A percentile compares a stretch with the other conserved stretches of the same genome.
phyloP scores from a whole-genome alignment of 2,888 invertebrate species.

The Amiota communis region DNA sequence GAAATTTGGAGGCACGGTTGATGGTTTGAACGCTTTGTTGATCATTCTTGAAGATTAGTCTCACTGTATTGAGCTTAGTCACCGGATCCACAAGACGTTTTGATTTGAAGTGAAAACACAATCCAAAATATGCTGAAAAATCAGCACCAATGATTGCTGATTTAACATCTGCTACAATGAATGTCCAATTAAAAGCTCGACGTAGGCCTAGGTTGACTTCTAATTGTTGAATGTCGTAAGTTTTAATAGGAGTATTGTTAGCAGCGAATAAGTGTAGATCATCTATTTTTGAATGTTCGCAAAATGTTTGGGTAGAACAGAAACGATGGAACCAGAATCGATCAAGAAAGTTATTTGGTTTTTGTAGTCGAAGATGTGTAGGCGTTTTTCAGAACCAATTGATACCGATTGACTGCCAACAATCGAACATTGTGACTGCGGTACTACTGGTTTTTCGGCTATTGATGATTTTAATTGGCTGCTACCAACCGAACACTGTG shows the following conservation, averaged over 20 bases:
- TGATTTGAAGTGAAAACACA: no score
- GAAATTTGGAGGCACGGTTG: no score
- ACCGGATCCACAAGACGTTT: no score
- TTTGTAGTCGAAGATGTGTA: neutral
- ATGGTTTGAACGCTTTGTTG: no score
- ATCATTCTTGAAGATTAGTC: no score
- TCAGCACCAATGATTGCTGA: slow-evolving; percentile 15
- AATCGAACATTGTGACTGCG: neutral
- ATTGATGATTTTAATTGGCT: no score
- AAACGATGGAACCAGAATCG: slow-evolving; percentile 12
- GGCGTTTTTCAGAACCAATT: neutral
- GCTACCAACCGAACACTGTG: no score
- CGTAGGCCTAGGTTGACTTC: slow-evolving; percentile 29
- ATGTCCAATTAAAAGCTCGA: slow-evolving; percentile 33
- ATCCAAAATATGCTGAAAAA: slow-evolving; percentile 1
- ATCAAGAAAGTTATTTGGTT: neutral
- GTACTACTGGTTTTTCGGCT: no score
- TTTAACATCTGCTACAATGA: slow-evolving; percentile 28
- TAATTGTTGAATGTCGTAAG: slow-evolving; percentile 34
- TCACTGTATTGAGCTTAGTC: no score
- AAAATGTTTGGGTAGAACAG: slow-evolving; percentile 18
- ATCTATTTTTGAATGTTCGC: no score
- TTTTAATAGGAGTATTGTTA: slow-evolving; percentile 28
- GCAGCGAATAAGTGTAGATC: slow-evolving; percentile 28
- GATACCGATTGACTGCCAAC: slow-evolving; percentile 24